Conservation (phyloP, 2,797 vertebrate species). For the Tiaroga cobitis region DNA sequence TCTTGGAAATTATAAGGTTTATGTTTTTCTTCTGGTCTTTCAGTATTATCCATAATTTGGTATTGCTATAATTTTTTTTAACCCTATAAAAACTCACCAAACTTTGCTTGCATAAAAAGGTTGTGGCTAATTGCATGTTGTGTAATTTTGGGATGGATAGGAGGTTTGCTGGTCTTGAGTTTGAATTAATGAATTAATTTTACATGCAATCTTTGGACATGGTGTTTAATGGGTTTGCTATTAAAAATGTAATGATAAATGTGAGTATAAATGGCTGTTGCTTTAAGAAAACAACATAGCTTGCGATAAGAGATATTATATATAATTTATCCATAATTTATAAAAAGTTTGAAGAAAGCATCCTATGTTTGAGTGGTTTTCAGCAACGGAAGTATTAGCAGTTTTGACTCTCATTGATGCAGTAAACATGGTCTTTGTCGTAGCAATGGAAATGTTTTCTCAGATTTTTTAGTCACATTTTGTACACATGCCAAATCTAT, state of each 20-base stretch:
- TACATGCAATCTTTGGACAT: too few relatives aligned
- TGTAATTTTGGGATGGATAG: background rate
- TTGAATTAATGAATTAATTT: background rate
- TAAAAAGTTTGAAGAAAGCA: background rate
- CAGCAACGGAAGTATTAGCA: background rate
- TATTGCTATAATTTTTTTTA: background rate
- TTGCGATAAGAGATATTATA: background rate
- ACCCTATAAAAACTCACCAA: background rate
- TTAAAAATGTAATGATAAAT: background rate
- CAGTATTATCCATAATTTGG: background rate
- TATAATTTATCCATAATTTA: background rate
- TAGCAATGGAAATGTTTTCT: background rate
- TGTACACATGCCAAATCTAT: background rate
- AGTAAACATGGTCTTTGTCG: background rate
- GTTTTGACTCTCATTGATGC: background rate
- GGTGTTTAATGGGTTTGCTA: too few relatives aligned
- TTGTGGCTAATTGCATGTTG: background rate
- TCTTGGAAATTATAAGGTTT: constrained; percentile 38
- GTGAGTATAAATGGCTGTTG: background rate
- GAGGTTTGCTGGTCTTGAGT: background rate
- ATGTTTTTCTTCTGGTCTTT: background rate
- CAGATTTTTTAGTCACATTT: background rate
- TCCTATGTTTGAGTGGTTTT: background rate
- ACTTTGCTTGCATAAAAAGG: background rate
- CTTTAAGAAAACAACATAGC: background rate